Evolutionary conservation across 2,113 vertebrate genomes (phyloP), one percentile per base, ranked within the genome.

Genomic region (Excalfactoria chinensis): DNA sequence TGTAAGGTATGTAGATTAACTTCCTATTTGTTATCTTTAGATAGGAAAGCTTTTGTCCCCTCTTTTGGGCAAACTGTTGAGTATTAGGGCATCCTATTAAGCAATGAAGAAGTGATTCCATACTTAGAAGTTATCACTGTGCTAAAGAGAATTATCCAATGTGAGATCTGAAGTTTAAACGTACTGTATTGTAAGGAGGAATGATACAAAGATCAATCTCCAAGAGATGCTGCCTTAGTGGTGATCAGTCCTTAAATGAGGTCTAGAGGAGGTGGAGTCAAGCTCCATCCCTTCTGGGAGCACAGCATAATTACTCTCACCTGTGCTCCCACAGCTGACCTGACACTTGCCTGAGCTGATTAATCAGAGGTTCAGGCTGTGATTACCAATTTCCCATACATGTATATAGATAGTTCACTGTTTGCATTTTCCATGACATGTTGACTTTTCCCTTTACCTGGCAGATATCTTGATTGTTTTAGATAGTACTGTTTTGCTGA

Each of bases 401-500:
- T n/a, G n/a, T n/a, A 60, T 1, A 3, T 22, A 59, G 53, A 68
- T 20, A 28, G 14, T 68, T 68, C 49, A 63, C 22, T 70, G 23
- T 15, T 89, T 82, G 6, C 70, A 32, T 64, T 89, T 90, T 75
- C 37, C 21, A 1, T 40, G 46, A 13, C 14, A 9, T 55, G 85
- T 16, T 66, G 44, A 81, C 13, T 77, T 89, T 34, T 63, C 78
- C 21, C 60, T 97, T 97, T 97, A 99, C 99, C 99, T 89, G 99
- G 99, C 66, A 99, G 95, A 34, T 99, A 99, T 91, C 99, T 98
- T 59, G 99, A 99, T 79, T 99, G 99, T 90, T 97, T 98, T 92
- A 99, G 96, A 92, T 99, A 99, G 97, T 99, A 99, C 85, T 99
- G 98, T 92, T 99, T 98, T 69, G 99, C 98, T 35, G 99, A 97